Evolutionary conservation across 92 coral and sea anemone genomes (phyloP).

Genomic region (Heliopora coerulea): DNA sequence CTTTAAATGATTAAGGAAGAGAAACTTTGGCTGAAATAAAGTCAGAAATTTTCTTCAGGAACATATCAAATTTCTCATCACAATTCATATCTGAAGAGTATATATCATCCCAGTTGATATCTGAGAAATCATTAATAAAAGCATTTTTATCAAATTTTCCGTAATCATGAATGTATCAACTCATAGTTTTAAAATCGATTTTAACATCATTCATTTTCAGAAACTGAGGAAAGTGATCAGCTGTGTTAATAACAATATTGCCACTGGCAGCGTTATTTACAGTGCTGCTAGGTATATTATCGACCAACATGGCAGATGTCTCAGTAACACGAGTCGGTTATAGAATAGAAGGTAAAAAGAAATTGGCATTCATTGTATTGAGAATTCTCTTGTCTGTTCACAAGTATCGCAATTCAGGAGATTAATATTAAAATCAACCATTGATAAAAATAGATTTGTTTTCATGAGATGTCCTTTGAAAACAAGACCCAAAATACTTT

Average conservation of each 20-base stretch:
- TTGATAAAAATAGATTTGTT: conserved; percentile 32
- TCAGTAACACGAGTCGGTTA: conserved; percentile 44
- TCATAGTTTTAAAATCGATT: conserved; percentile 43
- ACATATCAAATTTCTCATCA: conserved; percentile 31
- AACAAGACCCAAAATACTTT: conserved; percentile 26
- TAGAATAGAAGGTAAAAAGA: background rate
- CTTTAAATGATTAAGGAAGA: conserved; percentile 15
- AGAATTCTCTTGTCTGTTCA: conserved; percentile 15
- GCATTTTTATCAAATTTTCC: conserved; percentile 36
- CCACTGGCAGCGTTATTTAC: conserved; percentile 36
- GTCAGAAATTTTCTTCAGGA: conserved; percentile 22
- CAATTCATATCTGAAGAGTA: conserved; percentile 16
- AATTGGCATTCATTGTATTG: conserved; percentile 27
- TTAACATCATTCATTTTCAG: conserved; percentile 33
- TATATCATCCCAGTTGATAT: conserved; percentile 25
- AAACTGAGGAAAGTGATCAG: conserved; percentile 50
- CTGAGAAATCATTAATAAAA: conserved; percentile 17
- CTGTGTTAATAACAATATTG: conserved; percentile 42
- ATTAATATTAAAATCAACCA: conserved; percentile 36
- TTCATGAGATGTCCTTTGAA: conserved; percentile 35
- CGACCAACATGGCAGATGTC: conserved; percentile 38
- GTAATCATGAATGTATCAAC: conserved; percentile 29
- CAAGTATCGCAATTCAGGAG: conserved; percentile 31
- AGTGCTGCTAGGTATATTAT: conserved; percentile 39
- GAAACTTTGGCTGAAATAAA: conserved; percentile 27